Percentiles rank a stretch among this genome's conserved stretches.
phyloP scores from a whole-genome alignment of 2,113 vertebrate genomes.

The Merops nubicus region DNA sequence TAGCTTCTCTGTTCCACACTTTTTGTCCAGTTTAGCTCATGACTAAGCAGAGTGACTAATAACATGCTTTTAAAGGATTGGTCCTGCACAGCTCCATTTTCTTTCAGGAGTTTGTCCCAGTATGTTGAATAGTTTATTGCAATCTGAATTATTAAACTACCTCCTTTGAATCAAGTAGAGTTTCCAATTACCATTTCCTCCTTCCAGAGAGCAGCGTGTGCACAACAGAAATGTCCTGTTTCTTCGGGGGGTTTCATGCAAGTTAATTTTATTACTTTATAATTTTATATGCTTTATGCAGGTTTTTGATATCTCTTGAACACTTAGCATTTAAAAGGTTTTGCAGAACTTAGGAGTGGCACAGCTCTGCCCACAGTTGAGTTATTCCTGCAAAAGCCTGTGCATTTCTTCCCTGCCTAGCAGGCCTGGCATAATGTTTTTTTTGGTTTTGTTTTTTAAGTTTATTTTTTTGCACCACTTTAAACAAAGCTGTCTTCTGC shows the following conservation, averaged over 20 bases:
- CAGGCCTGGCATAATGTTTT: accelerated
- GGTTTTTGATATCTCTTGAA: background rate
- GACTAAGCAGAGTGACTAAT: background rate
- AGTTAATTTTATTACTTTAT: background rate
- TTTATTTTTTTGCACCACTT: background rate
- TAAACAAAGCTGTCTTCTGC: background rate
- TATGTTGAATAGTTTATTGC: background rate
- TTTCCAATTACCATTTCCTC: background rate
- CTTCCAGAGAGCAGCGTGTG: background rate
- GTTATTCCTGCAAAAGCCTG: no score
- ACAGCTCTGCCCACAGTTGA: no score
- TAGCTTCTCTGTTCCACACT: background rate
- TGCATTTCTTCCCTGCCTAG: accelerated
- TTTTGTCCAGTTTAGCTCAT: background rate
- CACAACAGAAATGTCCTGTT: background rate
- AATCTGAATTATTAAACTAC: background rate
- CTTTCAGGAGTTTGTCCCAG: background rate
- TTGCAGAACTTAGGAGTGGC: background rate
- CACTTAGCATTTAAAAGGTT: background rate
- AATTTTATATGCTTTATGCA: background rate
- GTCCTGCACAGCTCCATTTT: background rate
- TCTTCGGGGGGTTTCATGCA: background rate
- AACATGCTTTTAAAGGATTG: background rate
- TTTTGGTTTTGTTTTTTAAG: no score
- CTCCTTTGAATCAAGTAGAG: background rate